Evolutionary conservation across 2,113 vertebrate genomes (phyloP).

Genomic region (Malurus melanocephalus): DNA sequence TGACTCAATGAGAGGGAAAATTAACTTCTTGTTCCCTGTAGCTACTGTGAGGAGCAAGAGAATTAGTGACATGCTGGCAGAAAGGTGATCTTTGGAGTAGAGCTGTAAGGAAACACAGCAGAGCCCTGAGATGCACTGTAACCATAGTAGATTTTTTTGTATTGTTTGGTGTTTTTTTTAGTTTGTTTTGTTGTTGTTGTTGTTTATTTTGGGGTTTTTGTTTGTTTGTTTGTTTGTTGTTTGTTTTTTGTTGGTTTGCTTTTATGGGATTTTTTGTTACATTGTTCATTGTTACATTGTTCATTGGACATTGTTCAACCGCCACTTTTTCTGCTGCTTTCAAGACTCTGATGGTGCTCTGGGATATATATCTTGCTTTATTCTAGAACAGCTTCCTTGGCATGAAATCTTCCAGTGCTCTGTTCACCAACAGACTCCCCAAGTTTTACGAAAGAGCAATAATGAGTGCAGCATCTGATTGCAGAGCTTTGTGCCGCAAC

Average conservation of each 20-base stretch:
- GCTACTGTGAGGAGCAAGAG: accelerated
- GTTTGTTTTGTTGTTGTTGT: neutral
- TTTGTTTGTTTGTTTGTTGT: neutral
- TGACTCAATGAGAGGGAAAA: accelerated
- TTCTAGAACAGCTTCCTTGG: neutral
- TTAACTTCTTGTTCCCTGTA: accelerated
- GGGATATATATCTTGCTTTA: neutral
- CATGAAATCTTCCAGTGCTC: neutral
- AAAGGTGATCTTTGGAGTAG: neutral
- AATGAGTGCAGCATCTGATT: neutral
- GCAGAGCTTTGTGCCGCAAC: neutral
- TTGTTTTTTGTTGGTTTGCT: neutral
- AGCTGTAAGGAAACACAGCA: neutral
- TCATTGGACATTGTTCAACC: neutral
- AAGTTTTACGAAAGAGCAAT: neutral
- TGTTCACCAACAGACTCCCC: neutral
- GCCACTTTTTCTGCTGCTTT: neutral
- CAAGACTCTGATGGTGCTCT: neutral
- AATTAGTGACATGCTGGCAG: neutral
- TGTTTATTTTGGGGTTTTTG: too few relatives aligned
- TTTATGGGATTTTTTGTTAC: neutral
- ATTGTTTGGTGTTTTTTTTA: neutral
- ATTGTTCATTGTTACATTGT: too few relatives aligned
- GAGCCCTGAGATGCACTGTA: neutral
- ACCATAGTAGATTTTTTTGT: neutral